Conservation (phyloP, 2,888 invertebrate species). For the Nematopogon swammerdamellus region DNA sequence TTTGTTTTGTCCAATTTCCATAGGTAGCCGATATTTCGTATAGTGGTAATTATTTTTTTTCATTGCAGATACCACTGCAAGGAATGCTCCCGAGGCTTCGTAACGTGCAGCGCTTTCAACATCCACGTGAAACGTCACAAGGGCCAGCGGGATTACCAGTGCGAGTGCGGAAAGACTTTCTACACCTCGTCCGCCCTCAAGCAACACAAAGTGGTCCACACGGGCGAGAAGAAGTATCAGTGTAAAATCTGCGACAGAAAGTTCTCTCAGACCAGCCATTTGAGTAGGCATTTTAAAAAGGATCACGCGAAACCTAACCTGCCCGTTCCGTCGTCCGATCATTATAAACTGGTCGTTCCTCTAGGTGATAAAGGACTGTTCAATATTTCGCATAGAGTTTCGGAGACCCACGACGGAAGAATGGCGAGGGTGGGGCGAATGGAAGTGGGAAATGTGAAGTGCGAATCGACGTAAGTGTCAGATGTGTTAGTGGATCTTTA, state of each 20-base stretch:
- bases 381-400: background rate
- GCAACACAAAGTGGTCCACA: conserved; percentile 42
- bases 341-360: conserved; percentile 26
- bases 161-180: conserved; percentile 47
- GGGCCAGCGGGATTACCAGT: conserved; percentile 41
- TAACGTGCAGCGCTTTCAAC: conserved; percentile 40
- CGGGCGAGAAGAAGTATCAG: conserved; percentile 44
- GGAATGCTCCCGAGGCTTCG: conserved; percentile 39
- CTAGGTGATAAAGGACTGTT: conserved; percentile 13
- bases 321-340: conserved; percentile 29
- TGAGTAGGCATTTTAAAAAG: conserved; percentile 39
- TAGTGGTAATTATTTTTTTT: background rate
- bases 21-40: too few species aligned
- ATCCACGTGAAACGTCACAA: conserved; percentile 43
- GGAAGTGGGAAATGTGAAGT: background rate
- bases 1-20: background rate
- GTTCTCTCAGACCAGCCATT: conserved; percentile 41
- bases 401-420: too few species aligned
- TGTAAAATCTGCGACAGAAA: conserved; percentile 43
- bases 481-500: background rate
- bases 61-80: conserved; percentile 41
- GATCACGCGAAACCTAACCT: conserved; percentile 36
- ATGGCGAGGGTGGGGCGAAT: background rate
- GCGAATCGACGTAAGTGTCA: background rate
- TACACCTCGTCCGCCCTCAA: conserved; percentile 44